Evolutionary conservation across 2,797 vertebrate species (phyloP), one percentile per base, ranked within the genome.

Genomic region (Myotis daubentonii): DNA sequence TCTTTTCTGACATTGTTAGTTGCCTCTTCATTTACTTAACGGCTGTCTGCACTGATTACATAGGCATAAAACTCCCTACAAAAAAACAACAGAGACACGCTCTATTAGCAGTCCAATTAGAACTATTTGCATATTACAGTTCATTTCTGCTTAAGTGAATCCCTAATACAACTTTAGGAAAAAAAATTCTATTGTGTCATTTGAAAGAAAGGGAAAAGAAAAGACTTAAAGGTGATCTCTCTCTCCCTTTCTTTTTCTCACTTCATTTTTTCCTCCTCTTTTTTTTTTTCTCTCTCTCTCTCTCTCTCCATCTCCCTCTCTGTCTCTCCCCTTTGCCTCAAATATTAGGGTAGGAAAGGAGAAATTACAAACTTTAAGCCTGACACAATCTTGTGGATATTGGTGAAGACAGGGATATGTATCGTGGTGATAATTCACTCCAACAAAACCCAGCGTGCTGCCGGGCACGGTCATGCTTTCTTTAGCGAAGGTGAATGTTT

Each of bases 1-100:
- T 99, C 99, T 99, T 99, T 99, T 99, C 99, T 99, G 99, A 99
- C 99, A 99, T 99, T 99, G 99, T 99, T 99, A 99, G 99, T 99
- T 99, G 99, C 99, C 99, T 99, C 99, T 99, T 99, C 99, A 99
- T 99, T 99, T 99, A 99, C 99, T 99, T 99, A 99, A 99, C 99
- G 99, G 99, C 99, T 99, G 99, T 99, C 99, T 99, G 99, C 99
- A 99, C 99, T 99, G 99, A 99, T 99, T 99, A 99, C 99, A 99
- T 99, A 99, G 99, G 99, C 99, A 99, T 99, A 99, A 99, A 99
- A 99, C 99, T 99, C 98, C 98, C 98, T 96, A 96, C 99, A 98
- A 98, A 99, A 99, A 99, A 99, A 99, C 99, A 99, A 99, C 99
- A 99, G 98, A 99, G 99, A 99, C 99, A 99, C 99, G 99, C 99